Conservation (phyloP, 2,888 invertebrate genomes). For the Ferrisia virgata region DNA sequence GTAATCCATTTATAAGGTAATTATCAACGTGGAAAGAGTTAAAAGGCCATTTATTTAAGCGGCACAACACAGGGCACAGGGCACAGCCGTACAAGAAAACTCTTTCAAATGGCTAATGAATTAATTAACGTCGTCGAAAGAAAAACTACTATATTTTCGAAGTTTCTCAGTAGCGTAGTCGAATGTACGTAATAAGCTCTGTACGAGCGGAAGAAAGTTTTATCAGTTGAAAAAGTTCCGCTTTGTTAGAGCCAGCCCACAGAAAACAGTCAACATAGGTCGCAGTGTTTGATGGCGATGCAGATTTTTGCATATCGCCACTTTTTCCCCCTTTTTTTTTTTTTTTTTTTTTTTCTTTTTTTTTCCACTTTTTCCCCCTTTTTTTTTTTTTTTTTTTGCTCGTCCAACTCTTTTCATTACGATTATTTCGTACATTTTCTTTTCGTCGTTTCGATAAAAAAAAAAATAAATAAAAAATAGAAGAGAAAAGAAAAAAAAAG, state of each 20-base stretch:
- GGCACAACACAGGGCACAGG: no score
- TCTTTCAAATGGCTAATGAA: neutral
- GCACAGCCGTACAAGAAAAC: neutral
- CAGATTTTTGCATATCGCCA: neutral
- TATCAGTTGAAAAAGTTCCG: neutral
- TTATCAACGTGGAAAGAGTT: slow-evolving; percentile 6
- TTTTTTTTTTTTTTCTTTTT: no score
- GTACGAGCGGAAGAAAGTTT: neutral
- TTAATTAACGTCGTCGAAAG: slow-evolving; percentile 1
- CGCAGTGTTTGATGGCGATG: neutral
- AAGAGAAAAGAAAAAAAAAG: neutral
- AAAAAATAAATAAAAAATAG: neutral
- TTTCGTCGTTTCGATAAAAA: neutral
- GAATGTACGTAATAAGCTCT: neutral
- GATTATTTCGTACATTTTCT: neutral
- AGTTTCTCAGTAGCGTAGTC: neutral
- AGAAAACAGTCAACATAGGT: neutral
- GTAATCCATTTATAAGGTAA: slow-evolving; percentile 7
- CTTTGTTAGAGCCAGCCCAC: neutral
- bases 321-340: neutral
- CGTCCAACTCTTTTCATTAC: neutral
- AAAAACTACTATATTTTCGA: neutral
- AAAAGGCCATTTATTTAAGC: slow-evolving; percentile 15
- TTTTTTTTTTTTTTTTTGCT: no score
- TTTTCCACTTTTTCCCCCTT: neutral